phyloP scores from a whole-genome alignment of 2,113 vertebrate species.

The Sitta europaea region DNA sequence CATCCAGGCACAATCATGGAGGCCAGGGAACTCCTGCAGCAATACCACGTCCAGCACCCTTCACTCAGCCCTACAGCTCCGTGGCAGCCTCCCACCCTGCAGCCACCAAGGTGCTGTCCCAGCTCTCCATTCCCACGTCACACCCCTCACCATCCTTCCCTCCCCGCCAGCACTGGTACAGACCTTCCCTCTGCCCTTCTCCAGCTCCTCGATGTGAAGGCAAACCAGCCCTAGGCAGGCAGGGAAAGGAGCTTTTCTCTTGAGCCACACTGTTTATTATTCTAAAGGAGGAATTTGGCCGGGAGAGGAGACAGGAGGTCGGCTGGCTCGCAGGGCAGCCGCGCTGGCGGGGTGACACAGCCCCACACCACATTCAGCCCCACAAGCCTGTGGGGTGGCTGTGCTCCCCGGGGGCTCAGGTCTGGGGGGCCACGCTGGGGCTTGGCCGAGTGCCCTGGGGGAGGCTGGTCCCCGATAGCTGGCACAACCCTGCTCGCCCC shows the following conservation, averaged over 20 bases:
- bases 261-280: slow-evolving; percentile 73
- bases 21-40: background rate
- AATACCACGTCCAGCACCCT: rapidly evolving
- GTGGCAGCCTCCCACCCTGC: background rate
- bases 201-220: background rate
- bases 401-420: background rate
- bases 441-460: rapidly evolving
- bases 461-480: background rate
- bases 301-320: slow-evolving; percentile 64
- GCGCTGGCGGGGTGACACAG: background rate
- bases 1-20: background rate
- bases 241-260: slow-evolving; percentile 56
- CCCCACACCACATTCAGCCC: background rate
- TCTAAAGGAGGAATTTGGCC: slow-evolving; percentile 75
- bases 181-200: background rate
- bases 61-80: background rate
- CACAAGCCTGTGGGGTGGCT: background rate
- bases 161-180: rapidly evolving
- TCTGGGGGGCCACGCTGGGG: rapidly evolving
- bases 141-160: background rate
- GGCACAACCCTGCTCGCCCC: background rate
- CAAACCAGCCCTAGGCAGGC: slow-evolving; percentile 40
- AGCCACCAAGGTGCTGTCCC: background rate
- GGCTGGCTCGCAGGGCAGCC: slow-evolving; percentile 9
- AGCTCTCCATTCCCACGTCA: rapidly evolving